Evolutionary conservation across 2,888 invertebrate species (phyloP).

Genomic region (Hoplodrina blanda): DNA sequence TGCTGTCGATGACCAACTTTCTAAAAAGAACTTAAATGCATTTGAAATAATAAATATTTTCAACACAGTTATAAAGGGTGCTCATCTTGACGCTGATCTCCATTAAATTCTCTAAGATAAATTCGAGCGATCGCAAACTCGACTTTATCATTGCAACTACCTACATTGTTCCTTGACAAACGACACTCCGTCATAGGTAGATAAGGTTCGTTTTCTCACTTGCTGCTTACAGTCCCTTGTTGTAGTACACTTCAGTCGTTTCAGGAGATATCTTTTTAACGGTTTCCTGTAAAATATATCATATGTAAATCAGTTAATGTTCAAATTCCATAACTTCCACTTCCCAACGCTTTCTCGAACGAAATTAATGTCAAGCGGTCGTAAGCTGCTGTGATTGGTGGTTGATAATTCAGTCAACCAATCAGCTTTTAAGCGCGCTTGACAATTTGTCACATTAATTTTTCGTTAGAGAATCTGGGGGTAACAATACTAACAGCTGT

Average conservation of each 20-base stretch:
- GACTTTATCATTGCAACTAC: background rate
- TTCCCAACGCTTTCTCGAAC: too few relatives aligned
- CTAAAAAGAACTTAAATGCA: constrained; percentile 19
- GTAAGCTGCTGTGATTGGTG: too few relatives aligned
- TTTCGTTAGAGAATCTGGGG: too few relatives aligned
- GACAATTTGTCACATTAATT: too few relatives aligned
- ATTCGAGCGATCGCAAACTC: background rate
- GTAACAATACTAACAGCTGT: too few relatives aligned
- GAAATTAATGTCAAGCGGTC: too few relatives aligned
- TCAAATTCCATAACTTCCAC: too few relatives aligned
- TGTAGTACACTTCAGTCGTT: constrained; percentile 24
- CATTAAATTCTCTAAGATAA: background rate
- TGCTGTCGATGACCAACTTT: background rate
- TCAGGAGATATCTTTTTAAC: constrained; percentile 21
- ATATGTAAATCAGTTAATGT: background rate
- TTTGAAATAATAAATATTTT: background rate
- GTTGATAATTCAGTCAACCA: too few relatives aligned
- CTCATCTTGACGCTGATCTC: too few relatives aligned
- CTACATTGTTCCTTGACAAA: background rate
- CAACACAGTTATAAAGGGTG: too few relatives aligned
- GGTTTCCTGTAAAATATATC: constrained; percentile 30
- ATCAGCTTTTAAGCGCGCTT: too few relatives aligned
- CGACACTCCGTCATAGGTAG: too few relatives aligned
- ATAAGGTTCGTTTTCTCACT: background rate
- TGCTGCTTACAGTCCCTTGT: constrained; percentile 39